Base-by-base conservation (phyloP, 2,113 vertebrate genomes). In the Regulus satrapa region DNA sequence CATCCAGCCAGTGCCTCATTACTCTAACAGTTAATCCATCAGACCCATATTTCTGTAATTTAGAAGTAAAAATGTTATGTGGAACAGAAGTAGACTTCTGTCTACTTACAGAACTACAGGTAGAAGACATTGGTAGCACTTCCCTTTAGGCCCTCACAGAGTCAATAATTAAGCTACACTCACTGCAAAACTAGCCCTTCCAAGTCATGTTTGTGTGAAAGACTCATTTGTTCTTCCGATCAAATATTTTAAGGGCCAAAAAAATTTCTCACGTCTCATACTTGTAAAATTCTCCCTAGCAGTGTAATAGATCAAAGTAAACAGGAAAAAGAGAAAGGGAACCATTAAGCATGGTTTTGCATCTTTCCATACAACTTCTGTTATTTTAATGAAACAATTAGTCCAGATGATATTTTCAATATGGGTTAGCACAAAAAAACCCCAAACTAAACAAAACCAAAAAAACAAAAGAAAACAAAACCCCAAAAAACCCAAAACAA, bases 191-290 rank as follows among this genome's bases (percentile, higher is more conserved):
- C 9, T 40, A 85, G 3, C 8, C 18, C 11, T 85, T 73, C 32
- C 55, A 25, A 45, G 7, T 18, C 69, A 52, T 38, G 7, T 36
- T 82, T 49, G 12, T 40, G 6, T 38, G 41, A 55, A 72, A 68
- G 24, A 7, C 4, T 34, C 0, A 4, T 25, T 71, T 49, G 3
- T 82, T 88, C 74, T 54, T 40, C 32, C 40, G n/a, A 4, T 17
- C 7, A 51, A 20, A 56, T 0, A 0, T 74, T 67, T 38, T 3
- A 26, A 59, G 4, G 1, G 4, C 73, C 25, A 68, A 58, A 79
- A 73, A 8, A 3, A 46, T 69, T 92, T 76, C 25, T 80, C 7
- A 73, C 2, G 5, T 69, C 4, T 69, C 3, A 24, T 24, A 58
- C 17, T 26, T 5, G 5, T 14, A 68, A 38, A 38, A 12, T 38